phyloP scores from a whole-genome alignment of 2,888 invertebrate species.

The Steinernema carpocapsae region DNA sequence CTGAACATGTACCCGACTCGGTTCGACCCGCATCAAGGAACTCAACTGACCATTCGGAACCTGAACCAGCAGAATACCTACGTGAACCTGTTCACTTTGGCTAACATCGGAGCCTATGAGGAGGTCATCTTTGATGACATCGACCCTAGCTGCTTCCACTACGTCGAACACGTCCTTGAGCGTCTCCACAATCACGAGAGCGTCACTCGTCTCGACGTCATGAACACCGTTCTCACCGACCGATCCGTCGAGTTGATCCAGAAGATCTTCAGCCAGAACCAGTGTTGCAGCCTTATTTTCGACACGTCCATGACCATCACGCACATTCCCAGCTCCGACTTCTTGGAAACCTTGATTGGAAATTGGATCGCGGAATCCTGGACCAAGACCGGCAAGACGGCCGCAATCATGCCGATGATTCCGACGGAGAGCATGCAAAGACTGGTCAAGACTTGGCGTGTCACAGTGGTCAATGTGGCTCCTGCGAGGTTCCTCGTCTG shows the following conservation, averaged over 20 bases:
- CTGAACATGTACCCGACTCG: no score
- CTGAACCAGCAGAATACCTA: not conserved
- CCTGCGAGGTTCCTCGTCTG: not conserved
- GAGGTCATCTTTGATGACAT: not conserved
- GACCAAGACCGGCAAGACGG: not conserved
- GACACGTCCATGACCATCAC: no score
- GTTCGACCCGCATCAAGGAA: not conserved
- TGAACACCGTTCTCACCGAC: not conserved
- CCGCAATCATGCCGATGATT: not conserved
- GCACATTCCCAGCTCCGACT: no score
- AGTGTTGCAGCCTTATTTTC: no score
- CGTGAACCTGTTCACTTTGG: not conserved
- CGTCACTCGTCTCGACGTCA: not conserved
- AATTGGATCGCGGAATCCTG: not conserved
- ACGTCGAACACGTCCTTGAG: not conserved
- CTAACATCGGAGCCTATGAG: not conserved
- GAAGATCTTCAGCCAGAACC: conserved; percentile 1
- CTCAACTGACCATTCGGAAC: not conserved
- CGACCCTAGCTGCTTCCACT: not conserved
- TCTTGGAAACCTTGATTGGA: not conserved
- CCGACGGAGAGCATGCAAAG: not conserved
- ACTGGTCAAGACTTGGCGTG: not conserved
- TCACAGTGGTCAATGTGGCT: not conserved
- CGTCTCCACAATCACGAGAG: not conserved
- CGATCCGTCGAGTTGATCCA: not conserved